Conservation (phyloP, 2,797 vertebrate genomes). For the Sus cebifrons region DNA sequence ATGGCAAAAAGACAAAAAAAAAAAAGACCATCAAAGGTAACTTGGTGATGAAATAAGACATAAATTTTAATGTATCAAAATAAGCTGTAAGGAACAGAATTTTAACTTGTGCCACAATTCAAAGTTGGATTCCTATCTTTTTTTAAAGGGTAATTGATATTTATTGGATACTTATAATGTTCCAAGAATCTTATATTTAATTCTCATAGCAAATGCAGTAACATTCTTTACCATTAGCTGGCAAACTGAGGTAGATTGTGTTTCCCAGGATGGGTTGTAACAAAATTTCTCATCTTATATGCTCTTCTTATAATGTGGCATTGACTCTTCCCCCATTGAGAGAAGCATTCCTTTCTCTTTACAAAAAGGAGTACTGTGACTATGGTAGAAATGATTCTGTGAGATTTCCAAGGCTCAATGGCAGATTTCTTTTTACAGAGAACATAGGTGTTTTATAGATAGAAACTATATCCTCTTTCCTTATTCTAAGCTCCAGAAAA, state of each 20-base stretch:
- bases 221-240: neutral
- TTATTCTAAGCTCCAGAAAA: neutral
- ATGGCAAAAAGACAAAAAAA: too few species aligned
- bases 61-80: conserved; percentile 25
- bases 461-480: neutral
- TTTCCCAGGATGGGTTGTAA: neutral
- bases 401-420: neutral
- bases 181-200: neutral
- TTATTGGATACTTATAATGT: neutral
- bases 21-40: neutral
- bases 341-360: neutral
- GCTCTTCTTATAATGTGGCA: neutral
- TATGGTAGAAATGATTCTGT: neutral
- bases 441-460: neutral
- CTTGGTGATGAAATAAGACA: neutral
- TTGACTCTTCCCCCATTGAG: neutral
- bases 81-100: neutral
- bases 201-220: neutral
- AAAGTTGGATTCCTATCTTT: neutral
- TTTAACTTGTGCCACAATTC: neutral
- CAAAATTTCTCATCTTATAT: neutral
- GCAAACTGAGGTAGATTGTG: neutral
- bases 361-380: neutral
- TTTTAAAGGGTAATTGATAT: neutral
- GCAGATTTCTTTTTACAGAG: neutral